phyloP scores from a whole-genome alignment of 2,797 vertebrate species.

The Tragelaphus oryx region DNA sequence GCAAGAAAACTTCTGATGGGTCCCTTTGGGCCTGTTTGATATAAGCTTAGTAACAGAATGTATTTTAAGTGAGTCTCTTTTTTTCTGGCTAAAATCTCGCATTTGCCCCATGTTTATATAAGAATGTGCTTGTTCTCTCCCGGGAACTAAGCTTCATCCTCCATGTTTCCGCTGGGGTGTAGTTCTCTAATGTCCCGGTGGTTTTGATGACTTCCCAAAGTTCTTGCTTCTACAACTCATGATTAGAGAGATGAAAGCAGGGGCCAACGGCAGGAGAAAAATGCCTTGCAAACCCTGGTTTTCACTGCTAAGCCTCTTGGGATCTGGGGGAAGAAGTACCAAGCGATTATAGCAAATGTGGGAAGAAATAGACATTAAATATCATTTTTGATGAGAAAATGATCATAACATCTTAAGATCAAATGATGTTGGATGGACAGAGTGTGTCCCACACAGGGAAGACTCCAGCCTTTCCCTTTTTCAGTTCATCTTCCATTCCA shows the following conservation, averaged over 20 bases:
- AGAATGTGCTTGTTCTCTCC: neutral
- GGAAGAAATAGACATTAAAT: neutral
- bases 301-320: neutral
- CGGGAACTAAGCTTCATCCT: neutral
- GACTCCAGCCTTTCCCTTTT: neutral
- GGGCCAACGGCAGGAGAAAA: neutral
- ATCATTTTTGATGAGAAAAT: neutral
- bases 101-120: conserved; percentile 46
- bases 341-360: neutral
- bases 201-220: conserved; percentile 39
- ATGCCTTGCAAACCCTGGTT: neutral
- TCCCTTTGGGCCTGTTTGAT: conserved; percentile 45
- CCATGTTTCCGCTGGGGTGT: neutral
- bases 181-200: neutral
- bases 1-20: conserved; percentile 44
- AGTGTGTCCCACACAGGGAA: neutral
- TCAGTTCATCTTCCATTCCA: neutral
- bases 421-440: neutral
- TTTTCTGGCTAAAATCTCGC: conserved; percentile 40
- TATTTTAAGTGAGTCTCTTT: conserved; percentile 36
- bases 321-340: neutral
- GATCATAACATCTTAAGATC: neutral
- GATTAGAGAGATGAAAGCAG: neutral
- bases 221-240: neutral
- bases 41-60: conserved; percentile 47